phyloP scores from a whole-genome alignment of 1,140 invertebrate species.

The Drosophila baimaii region DNA sequence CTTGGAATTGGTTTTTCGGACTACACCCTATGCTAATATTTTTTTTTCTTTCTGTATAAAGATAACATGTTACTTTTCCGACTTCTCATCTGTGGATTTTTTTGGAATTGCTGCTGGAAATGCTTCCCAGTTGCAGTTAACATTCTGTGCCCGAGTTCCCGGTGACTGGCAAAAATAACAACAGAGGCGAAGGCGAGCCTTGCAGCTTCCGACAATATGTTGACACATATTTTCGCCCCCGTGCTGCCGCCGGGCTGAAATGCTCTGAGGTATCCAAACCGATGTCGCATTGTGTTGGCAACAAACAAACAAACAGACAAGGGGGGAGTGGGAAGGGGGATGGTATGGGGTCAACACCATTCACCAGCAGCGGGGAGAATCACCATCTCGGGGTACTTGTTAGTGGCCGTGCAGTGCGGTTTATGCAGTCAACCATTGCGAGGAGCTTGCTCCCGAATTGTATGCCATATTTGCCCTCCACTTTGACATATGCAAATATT shows the following conservation, averaged over 20 bases:
- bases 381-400: conserved; percentile 37
- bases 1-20: not conserved
- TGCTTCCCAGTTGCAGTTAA: conserved; percentile 16
- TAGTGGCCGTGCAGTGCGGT: conserved; percentile 27
- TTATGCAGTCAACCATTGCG: conserved; percentile 43
- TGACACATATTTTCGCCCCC: conserved; percentile 52
- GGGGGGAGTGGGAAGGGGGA: not conserved
- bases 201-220: conserved; percentile 57
- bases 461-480: conserved; percentile 63
- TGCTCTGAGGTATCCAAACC: conserved; percentile 19
- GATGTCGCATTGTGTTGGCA: conserved; percentile 33
- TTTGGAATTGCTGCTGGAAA: conserved; percentile 13
- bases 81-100: conserved; percentile 15
- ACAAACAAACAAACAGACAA: conserved; percentile 35
- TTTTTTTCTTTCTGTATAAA: no score
- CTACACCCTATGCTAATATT: conserved; percentile 1
- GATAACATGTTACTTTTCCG: no score
- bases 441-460: conserved; percentile 47
- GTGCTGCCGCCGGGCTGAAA: conserved; percentile 11
- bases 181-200: not conserved
- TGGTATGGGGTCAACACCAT: conserved; percentile 6
- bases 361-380: not conserved
- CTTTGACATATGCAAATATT: conserved; percentile 74
- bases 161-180: conserved; percentile 18
- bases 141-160: conserved; percentile 13